Conservation (phyloP, 1,140 invertebrate species). For the Ceratosolen fusciceps region DNA sequence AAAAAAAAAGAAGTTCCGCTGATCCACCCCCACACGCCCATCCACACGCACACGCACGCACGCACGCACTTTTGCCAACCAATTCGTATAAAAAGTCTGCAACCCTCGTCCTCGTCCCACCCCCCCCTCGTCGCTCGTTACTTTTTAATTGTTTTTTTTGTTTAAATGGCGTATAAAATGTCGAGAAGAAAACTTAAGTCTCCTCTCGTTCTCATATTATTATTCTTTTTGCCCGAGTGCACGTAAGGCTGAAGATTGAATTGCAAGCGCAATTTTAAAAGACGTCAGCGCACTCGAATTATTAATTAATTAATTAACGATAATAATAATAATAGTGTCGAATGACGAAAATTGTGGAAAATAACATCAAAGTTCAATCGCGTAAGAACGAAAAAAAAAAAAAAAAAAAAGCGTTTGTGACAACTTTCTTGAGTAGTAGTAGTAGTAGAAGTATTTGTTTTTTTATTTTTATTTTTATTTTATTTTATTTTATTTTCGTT, state of each 20-base stretch:
- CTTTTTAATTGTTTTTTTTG: not conserved
- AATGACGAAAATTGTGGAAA: constrained; percentile 1
- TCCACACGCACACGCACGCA: too few relatives aligned
- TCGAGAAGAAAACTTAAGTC: too few relatives aligned
- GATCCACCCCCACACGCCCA: too few relatives aligned
- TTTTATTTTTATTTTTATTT: constrained; percentile 17
- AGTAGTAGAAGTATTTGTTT: too few relatives aligned
- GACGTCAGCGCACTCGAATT: constrained; percentile 22
- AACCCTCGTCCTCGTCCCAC: not conserved
- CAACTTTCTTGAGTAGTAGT: constrained; percentile 18
- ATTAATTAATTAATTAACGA: too few relatives aligned
- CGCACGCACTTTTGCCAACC: too few relatives aligned
- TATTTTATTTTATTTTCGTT: not conserved
- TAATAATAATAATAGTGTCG: too few relatives aligned
- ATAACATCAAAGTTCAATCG: constrained; percentile 26
- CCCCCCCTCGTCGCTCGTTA: constrained; percentile 1
- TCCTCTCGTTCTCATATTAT: not conserved
- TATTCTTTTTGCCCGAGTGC: not conserved
- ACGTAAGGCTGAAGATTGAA: not conserved
- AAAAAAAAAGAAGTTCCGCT: too few relatives aligned
- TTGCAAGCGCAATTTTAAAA: constrained; percentile 41
- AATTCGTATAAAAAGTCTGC: constrained; percentile 42
- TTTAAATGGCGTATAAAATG: constrained; percentile 21
- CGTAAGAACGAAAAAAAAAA: not conserved
- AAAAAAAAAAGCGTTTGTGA: constrained; percentile 6